phyloP scores from a whole-genome alignment of 1,140 invertebrate species.

The Atta cephalotes region DNA sequence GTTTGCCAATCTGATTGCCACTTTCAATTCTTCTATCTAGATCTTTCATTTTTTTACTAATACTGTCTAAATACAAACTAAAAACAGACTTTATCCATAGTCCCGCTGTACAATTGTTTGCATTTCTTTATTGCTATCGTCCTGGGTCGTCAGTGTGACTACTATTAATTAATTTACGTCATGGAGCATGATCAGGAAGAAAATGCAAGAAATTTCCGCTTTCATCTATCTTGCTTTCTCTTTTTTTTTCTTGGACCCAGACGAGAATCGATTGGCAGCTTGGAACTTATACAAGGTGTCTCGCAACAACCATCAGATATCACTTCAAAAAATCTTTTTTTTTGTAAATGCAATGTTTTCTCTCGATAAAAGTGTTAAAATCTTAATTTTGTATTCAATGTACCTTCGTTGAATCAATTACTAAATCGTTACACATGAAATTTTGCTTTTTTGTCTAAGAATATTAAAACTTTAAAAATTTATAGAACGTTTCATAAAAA shows the following conservation, averaged over 20 bases:
- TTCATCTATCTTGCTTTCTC: constrained; percentile 25
- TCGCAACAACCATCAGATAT: constrained; percentile 32
- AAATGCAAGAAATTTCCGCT: constrained; percentile 18
- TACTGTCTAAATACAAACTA: constrained; percentile 77
- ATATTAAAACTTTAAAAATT: not conserved
- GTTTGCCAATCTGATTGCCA: constrained; percentile 78
- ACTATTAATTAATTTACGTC: constrained; percentile 51
- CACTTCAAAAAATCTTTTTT: not conserved
- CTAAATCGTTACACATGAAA: not conserved
- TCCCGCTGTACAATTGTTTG: constrained; percentile 39
- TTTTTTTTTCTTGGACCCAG: constrained; percentile 77
- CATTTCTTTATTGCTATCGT: constrained; percentile 58
- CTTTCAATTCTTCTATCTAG: constrained; percentile 60
- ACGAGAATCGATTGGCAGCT: constrained; percentile 81
- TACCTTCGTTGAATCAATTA: not conserved
- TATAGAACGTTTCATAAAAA: not conserved
- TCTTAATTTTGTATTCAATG: not conserved
- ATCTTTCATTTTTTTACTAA: constrained; percentile 71
- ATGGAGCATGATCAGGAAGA: constrained; percentile 45
- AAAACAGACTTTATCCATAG: constrained; percentile 61
- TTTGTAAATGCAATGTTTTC: constrained; percentile 3
- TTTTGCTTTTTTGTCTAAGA: not conserved
- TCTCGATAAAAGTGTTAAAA: constrained; percentile 29
- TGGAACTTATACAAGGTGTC: constrained; percentile 74
- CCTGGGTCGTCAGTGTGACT: constrained; percentile 12